A percentile compares a stretch with the other conserved stretches of the same genome.
Conservation (phyloP, 2,888 invertebrate species). For the Amaurobius ferox region DNA sequence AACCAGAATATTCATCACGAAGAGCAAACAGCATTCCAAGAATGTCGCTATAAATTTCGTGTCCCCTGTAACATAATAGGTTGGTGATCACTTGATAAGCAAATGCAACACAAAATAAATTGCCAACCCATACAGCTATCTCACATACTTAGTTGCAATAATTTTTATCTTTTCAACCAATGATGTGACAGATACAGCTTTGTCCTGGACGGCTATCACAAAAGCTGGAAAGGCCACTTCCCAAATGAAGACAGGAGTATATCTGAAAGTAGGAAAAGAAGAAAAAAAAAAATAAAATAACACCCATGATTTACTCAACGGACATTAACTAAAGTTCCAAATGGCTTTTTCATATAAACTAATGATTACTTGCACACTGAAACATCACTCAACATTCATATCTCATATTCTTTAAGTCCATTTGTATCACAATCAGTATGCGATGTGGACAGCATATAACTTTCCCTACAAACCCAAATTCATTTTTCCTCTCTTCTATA, state of each 20-base stretch:
- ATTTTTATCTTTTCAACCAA: slow-evolving; percentile 85
- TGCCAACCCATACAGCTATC: background rate
- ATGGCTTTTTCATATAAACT: too few relatives aligned
- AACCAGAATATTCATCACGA: slow-evolving; percentile 76
- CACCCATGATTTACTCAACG: too few relatives aligned
- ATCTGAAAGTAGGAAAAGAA: too few relatives aligned
- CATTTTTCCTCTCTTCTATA: too few relatives aligned
- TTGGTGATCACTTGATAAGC: background rate
- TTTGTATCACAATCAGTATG: too few relatives aligned
- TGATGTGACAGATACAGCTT: slow-evolving; percentile 75
- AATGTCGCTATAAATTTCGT: slow-evolving; percentile 87
- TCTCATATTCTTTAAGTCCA: too few relatives aligned
- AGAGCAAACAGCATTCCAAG: slow-evolving; percentile 83
- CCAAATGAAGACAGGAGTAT: slow-evolving; percentile 83
- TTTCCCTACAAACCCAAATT: too few relatives aligned
- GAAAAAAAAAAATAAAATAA: too few relatives aligned
- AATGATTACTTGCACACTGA: too few relatives aligned
- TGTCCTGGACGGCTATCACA: slow-evolving; percentile 62
- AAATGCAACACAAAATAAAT: background rate
- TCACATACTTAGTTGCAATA: slow-evolving; percentile 81
- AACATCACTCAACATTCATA: too few relatives aligned
- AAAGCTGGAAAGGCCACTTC: slow-evolving; percentile 67
- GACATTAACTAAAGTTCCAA: too few relatives aligned
- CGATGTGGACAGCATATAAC: too few relatives aligned
- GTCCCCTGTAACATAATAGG: slow-evolving; percentile 79